Conservation (phyloP, 1,140 invertebrate genomes). For the Drosophila sechellia region DNA sequence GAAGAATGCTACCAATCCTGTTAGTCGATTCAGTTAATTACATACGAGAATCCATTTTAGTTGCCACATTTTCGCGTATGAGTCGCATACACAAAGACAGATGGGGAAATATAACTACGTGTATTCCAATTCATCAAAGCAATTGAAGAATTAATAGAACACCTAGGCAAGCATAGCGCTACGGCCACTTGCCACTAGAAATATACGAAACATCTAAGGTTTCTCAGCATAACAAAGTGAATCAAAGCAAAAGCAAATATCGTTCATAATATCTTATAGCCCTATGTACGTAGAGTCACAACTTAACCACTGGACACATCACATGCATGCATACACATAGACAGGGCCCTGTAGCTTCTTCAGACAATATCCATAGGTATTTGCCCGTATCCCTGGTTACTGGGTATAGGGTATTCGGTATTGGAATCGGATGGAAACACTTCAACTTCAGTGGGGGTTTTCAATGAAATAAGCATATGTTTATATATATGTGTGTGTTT, state of each 20-base stretch:
- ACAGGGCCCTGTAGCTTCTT: constrained; percentile 33
- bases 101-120: constrained; percentile 64
- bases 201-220: constrained; percentile 79
- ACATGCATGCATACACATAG: constrained; percentile 46
- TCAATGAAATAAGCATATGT: constrained; percentile 48
- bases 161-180: constrained; percentile 49
- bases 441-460: constrained; percentile 46
- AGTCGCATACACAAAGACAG: constrained; percentile 29
- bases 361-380: constrained; percentile 32
- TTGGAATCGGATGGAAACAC: constrained; percentile 24
- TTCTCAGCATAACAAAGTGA: constrained; percentile 68
- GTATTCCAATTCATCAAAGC: constrained; percentile 83
- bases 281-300: constrained; percentile 59
- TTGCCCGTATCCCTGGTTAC: constrained; percentile 4
- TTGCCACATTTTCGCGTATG: constrained; percentile 61
- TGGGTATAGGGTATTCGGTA: not conserved
- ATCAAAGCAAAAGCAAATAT: constrained; percentile 50
- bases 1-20: constrained; percentile 17
- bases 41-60: constrained; percentile 28
- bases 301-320: constrained; percentile 60
- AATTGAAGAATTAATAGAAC: constrained; percentile 72
- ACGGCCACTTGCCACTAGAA: constrained; percentile 52
- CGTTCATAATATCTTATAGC: constrained; percentile 55
- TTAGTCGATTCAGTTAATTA: constrained; percentile 43
- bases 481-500: constrained; percentile 71